phyloP scores from a whole-genome alignment of 2,113 vertebrate species.

The Rhinoderma darwinii region DNA sequence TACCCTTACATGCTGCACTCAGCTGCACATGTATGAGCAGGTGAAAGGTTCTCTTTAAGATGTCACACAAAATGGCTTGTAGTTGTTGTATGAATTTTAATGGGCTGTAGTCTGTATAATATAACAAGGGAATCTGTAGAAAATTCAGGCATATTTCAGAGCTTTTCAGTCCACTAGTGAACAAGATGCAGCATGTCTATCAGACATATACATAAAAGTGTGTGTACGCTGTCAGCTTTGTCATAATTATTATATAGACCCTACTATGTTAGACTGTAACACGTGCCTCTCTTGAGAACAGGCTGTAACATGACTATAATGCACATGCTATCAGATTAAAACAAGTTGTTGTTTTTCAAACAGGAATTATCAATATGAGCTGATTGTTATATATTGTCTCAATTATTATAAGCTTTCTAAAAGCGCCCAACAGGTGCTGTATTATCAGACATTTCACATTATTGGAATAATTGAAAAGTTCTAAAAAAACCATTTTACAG shows the following conservation, averaged over 20 bases:
- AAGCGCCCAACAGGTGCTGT: neutral
- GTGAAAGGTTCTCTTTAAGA: too few relatives aligned
- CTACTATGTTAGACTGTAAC: slow-evolving; percentile 20
- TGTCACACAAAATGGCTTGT: too few relatives aligned
- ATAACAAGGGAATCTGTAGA: neutral
- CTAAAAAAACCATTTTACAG: too few relatives aligned
- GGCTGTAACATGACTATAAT: slow-evolving; percentile 25
- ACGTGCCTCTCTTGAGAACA: slow-evolving; percentile 44
- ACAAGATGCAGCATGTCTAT: slow-evolving; percentile 43
- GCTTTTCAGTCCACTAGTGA: neutral
- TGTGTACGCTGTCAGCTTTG: slow-evolving; percentile 38
- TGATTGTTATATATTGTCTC: neutral
- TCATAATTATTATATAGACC: slow-evolving; percentile 40
- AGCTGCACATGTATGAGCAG: too few relatives aligned
- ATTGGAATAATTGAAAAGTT: too few relatives aligned
- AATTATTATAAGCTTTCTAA: neutral
- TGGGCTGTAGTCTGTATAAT: neutral
- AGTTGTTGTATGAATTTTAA: neutral
- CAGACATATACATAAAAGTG: neutral
- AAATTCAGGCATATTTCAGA: neutral
- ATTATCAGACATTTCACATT: too few relatives aligned
- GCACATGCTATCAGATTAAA: neutral
- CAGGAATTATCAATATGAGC: neutral
- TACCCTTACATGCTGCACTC: too few relatives aligned
- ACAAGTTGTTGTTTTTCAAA: slow-evolving; percentile 6